Base-by-base conservation (phyloP, 2,888 invertebrate species). In the Andrena flavipes region DNA sequence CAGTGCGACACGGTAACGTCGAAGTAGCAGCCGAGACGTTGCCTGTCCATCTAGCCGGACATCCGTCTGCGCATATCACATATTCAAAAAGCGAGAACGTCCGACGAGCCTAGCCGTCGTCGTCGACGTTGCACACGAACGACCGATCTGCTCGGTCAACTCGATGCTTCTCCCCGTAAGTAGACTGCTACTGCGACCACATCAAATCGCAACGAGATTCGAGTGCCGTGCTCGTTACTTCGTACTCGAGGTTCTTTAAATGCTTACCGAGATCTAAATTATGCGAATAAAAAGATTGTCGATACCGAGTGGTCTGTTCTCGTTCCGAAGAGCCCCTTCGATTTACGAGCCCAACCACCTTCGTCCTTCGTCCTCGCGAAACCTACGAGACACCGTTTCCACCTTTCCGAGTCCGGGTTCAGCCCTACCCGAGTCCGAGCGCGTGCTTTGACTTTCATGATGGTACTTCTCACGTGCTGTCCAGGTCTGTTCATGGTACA, bases 251-350 rank as follows among this genome's bases (percentile, higher is more conserved):
- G 79, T 79, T 26, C 62, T 75, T 86, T 87, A 87, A 87, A 87
- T 71, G 86, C 87, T 87, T 87, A 87, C 79, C 84, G 87, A 90
- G 89, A 90, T 88, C 87, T 87, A 90, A 87, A 86, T 88, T 89
- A 90, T 77, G 88, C 89, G 86, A 88, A 88, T 90, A 89, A 85
- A 70, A 90, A 91, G 92, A 92, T 92, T 92, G 92, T 92, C 92
- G 91, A 91, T 92, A 92, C 88, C 90, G 88, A 90, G 92, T 90
- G 90, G 89, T 85, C 88, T 84, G 79, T 84, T 79, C 82, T 85
- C 79, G 82, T 79, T 84, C 82, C 85, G 88, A 88, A 84, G 81
- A 87, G 85, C 72, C 60, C 82, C 87, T 82, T 81, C 88, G 88
- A 87, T 80, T 63, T 82, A 74, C 88, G 88, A 88, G 85, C 87